A percentile compares a stretch with the other conserved stretches of the same genome.
Evolutionary conservation across 37 sponge, comb jelly and placozoan species (phyloP).

Genomic region (Chondrilla cf. caribensis): DNA sequence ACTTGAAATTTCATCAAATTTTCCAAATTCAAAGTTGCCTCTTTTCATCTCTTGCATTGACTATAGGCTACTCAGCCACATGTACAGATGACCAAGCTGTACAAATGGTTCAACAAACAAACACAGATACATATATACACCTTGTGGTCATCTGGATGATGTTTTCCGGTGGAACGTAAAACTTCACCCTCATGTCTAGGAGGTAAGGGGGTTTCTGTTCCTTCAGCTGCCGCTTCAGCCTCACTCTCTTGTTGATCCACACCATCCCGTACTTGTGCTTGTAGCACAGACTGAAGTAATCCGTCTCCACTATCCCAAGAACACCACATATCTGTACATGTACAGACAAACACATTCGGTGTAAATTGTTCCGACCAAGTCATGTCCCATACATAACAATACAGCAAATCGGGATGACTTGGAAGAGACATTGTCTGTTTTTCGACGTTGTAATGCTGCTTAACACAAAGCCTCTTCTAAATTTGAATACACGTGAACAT

Average conservation of each 20-base stretch:
- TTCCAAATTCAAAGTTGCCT: not conserved
- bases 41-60: not conserved
- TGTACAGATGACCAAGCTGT: no score
- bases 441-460: no score
- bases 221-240: conserved; percentile 50
- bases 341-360: not conserved
- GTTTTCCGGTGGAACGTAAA: conserved; percentile 48
- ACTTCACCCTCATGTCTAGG: conserved; percentile 64
- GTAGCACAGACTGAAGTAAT: conserved; percentile 71
- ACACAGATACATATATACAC: no score
- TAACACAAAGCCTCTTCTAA: no score
- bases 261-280: conserved; percentile 9
- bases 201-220: conserved; percentile 39
- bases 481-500: no score
- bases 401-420: not conserved
- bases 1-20: not conserved
- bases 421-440: no score
- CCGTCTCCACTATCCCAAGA: conserved; percentile 72
- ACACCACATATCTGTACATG: conserved; percentile 59
- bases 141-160: conserved; percentile 61
- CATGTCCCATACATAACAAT: not conserved
- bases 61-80: no score
- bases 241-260: conserved; percentile 67
- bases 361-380: not conserved
- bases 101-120: not conserved